phyloP scores from a whole-genome alignment of 2,113 vertebrate genomes.

The Zonotrichia leucophrys region DNA sequence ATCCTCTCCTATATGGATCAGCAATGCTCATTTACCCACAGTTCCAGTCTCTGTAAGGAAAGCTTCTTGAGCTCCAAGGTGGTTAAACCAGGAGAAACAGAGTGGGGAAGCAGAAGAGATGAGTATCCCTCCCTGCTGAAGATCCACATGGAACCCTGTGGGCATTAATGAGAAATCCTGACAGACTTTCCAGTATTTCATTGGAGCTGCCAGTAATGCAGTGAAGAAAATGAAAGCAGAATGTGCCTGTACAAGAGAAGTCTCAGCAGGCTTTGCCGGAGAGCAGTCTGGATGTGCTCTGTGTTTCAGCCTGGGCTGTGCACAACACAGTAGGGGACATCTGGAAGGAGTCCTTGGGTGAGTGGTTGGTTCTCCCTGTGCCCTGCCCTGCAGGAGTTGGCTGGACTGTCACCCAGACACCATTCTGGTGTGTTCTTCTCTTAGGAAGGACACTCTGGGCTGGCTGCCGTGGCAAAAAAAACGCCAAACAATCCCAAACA shows the following conservation, averaged over 20 bases:
- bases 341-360: background rate
- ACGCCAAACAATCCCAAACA: background rate
- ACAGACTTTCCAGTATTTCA: background rate
- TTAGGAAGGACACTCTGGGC: background rate
- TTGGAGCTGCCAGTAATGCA: background rate
- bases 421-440: background rate
- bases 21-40: background rate
- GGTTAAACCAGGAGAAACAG: background rate
- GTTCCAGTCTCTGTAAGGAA: background rate
- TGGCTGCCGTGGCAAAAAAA: background rate
- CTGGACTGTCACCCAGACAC: background rate
- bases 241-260: rapidly evolving
- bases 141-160: background rate
- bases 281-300: background rate
- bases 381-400: background rate
- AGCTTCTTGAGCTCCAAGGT: background rate
- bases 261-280: background rate
- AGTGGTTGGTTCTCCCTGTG: background rate
- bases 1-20: background rate
- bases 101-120: background rate
- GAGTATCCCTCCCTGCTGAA: background rate
- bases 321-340: background rate
- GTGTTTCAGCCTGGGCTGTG: background rate
- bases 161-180: background rate
- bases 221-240: background rate